Percentiles rank a stretch among this genome's conserved stretches.
Evolutionary conservation across 2,888 invertebrate genomes (phyloP).

Genomic region (Ophioninae sp.): DNA sequence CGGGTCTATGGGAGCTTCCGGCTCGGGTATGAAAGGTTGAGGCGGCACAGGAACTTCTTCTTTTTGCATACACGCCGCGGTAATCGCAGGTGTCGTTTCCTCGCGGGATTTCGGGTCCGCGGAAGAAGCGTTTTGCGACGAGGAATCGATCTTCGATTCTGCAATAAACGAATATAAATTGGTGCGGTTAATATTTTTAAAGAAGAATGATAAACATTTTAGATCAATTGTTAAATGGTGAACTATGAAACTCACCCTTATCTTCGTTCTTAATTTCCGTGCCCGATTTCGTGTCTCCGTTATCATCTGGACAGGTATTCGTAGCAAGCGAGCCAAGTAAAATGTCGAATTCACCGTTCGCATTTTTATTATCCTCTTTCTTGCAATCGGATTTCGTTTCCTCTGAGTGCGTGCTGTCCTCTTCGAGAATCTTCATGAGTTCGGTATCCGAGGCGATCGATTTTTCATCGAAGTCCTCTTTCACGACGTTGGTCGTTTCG

Average conservation of each 20-base stretch:
- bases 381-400: slow-evolving; percentile 71
- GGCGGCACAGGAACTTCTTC: slow-evolving; percentile 63
- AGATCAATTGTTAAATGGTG: not conserved
- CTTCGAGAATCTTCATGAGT: slow-evolving; percentile 79
- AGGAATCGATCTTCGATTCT: slow-evolving; percentile 45
- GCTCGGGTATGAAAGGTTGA: slow-evolving; percentile 85
- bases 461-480: slow-evolving; percentile 77
- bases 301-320: slow-evolving; percentile 59
- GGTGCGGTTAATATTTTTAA: not conserved
- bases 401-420: slow-evolving; percentile 75
- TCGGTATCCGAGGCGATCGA: slow-evolving; percentile 79
- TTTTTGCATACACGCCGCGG: slow-evolving; percentile 29
- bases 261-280: slow-evolving; percentile 66
- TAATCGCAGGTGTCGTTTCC: slow-evolving; percentile 17
- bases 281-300: slow-evolving; percentile 18
- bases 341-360: slow-evolving; percentile 69
- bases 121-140: slow-evolving; percentile 30
- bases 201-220: slow-evolving; percentile 17
- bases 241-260: slow-evolving; percentile 48
- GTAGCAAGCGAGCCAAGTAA: slow-evolving; percentile 73
- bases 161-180: not conserved
- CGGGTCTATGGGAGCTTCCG: slow-evolving; percentile 91
- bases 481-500: slow-evolving; percentile 72
- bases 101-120: slow-evolving; percentile 25
- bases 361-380: slow-evolving; percentile 65